phyloP scores from a whole-genome alignment of 2,113 vertebrate species.

The Chaenocephalus aceratus region DNA sequence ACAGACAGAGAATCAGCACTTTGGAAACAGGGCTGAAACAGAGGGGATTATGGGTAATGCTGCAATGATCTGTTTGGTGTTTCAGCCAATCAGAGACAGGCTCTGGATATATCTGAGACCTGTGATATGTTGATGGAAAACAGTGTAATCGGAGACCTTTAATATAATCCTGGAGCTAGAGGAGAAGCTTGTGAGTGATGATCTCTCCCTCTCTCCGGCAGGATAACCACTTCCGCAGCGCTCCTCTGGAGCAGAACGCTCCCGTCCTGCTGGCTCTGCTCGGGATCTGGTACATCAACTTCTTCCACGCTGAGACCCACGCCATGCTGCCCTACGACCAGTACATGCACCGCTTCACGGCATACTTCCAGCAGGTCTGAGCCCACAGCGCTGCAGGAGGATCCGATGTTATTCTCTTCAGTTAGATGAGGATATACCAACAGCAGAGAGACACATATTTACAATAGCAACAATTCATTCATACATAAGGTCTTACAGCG shows the following conservation, averaged over 20 bases:
- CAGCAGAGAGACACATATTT: no score
- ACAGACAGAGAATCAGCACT: no score
- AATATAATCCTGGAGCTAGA: rapidly evolving
- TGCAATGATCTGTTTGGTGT: no score
- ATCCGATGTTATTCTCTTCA: no score
- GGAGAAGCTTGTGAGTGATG: neutral
- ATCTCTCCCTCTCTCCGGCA: slow-evolving; percentile 51
- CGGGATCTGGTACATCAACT: slow-evolving; percentile 98
- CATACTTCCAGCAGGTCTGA: slow-evolving; percentile 98
- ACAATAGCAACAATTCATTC: neutral
- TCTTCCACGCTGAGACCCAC: slow-evolving; percentile 93
- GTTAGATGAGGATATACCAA: no score
- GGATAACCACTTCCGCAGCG: slow-evolving; percentile 93
- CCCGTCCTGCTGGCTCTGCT: slow-evolving; percentile 93
- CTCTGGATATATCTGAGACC: no score
- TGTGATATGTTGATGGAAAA: no score
- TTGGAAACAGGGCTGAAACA: no score
- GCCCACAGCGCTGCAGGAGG: neutral
- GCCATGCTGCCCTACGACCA: slow-evolving; percentile 97
- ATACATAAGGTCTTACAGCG: no score
- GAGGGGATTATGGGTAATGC: no score
- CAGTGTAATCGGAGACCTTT: neutral
- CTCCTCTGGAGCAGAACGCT: slow-evolving; percentile 92
- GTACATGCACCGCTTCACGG: slow-evolving; percentile 97
- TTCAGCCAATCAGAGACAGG: no score